Percentiles rank a stretch among this genome's conserved stretches.
These are phyloP conservation scores for Chelidonichthys spinosus DNA, from an alignment of 2,797 vertebrate genomes.

Conservation along the genomic window DNA sequence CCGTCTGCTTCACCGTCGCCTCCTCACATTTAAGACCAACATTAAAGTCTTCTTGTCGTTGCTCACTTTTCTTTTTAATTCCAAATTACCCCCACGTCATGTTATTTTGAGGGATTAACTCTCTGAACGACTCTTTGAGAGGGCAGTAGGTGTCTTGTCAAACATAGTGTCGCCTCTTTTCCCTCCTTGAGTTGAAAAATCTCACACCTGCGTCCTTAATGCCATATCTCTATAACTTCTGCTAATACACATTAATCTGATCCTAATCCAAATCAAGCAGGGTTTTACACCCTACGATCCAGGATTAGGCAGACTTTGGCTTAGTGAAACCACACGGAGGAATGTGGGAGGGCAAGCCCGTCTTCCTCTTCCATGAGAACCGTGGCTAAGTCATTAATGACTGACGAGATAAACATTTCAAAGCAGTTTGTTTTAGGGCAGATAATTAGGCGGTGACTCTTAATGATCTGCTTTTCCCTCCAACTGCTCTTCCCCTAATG, in stretches of 20 bases:
- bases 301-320: constrained; percentile 77
- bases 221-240: constrained; percentile 64
- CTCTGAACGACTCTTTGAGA: background rate
- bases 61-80: background rate
- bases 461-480: constrained; percentile 68
- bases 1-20: constrained; percentile 17
- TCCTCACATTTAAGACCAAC: no score
- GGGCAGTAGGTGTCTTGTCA: background rate
- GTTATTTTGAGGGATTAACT: background rate
- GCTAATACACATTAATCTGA: constrained; percentile 79
- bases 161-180: background rate
- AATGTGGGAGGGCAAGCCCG: constrained; percentile 60
- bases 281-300: constrained; percentile 75
- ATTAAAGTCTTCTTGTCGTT: no score
- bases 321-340: constrained; percentile 67
- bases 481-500: constrained; percentile 73
- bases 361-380: constrained; percentile 62
- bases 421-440: constrained; percentile 72
- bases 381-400: constrained; percentile 66
- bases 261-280: constrained; percentile 79
- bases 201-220: constrained; percentile 64
- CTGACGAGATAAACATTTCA: constrained; percentile 78
- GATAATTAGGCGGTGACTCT: constrained; percentile 67
- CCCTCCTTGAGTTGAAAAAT: constrained; percentile 8
- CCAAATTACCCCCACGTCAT: background rate